Percentiles rank a stretch among this genome's conserved stretches.
Evolutionary conservation across 2,797 vertebrate genomes (phyloP).

Genomic region (Leptoclinus maculatus): DNA sequence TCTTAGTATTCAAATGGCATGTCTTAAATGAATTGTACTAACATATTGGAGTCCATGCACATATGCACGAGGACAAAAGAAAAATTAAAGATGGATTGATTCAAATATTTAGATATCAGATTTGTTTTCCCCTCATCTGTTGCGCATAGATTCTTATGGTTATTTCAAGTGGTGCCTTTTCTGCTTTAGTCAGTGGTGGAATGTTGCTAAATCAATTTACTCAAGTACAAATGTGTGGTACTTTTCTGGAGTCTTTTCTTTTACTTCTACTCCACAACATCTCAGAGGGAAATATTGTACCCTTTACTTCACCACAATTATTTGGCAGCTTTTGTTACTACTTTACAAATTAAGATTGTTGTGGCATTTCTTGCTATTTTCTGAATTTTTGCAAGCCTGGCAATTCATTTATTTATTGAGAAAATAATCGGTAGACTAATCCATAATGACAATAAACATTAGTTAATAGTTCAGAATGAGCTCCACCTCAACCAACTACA

Average conservation of each 20-base stretch:
- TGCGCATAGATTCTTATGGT: background rate
- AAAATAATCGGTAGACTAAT: background rate
- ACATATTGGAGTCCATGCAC: background rate
- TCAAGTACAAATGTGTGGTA: background rate
- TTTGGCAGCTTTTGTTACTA: background rate
- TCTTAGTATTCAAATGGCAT: background rate
- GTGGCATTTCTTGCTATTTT: background rate
- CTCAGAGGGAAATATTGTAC: background rate
- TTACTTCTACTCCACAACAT: background rate
- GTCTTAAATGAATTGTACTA: background rate
- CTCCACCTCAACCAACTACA: background rate
- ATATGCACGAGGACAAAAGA: background rate
- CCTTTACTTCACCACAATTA: background rate
- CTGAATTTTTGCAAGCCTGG: background rate
- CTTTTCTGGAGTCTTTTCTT: background rate
- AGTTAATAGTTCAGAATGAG: background rate
- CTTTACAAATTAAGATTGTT: background rate
- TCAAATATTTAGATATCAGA: background rate
- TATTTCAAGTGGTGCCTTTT: background rate
- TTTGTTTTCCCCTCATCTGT: background rate
- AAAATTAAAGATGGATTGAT: background rate
- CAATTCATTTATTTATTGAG: background rate
- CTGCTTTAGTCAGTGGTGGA: background rate
- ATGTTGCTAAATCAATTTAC: background rate
- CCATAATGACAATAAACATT: background rate